Base-by-base conservation (phyloP, 2,113 vertebrate species). In the Corythornis cristatus region DNA sequence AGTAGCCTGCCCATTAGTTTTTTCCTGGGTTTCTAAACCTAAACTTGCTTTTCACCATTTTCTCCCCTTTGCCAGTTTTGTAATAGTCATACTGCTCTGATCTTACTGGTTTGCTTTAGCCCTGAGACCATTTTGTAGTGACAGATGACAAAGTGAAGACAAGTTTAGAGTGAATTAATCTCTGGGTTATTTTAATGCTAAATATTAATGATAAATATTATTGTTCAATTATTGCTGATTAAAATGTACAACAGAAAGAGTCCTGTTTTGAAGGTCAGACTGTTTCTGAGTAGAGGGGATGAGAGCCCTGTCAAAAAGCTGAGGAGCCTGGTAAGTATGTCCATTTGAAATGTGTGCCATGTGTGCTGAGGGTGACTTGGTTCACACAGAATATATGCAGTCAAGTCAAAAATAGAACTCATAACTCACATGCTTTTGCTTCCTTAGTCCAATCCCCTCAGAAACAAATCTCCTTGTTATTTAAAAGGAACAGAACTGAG, bases 351-450 rank as follows among this genome's bases (percentile, higher is more conserved):
- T 89, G 50, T 81, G 35, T 82, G 75, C 89, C 78, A 46, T 95
- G 65, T 89, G 40, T 93, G 76, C 75, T 54, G 84, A 70, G 94
- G 40, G 78, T 91, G 87, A 90, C 79, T 96, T 93, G 89, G 93
- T 96, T 96, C 96, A 95, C 94, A 96, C 57, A 83, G 89, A 95
- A 91, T 91, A 80, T 74, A 92, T 94, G 75, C 58, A 91, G 91
- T 67, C 60, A 29, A 62, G 91, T 95, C 93, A 95, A 96, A 96
- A 96, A 95, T 93, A 96, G 95, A 96, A 89, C 89, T 95, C 94
- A 93, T 94, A 96, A 61, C 94, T 96, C 35, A 79, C 79, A 86
- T 93, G 87, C 93, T 78, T 96, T 56, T 93, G 83, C 89, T 95
- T 93, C 68, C 91, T 95, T 61, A 78, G 85, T 68, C 79, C 76